Base-by-base conservation (phyloP, 2,113 vertebrate species). In the Oceanodroma tethys region DNA sequence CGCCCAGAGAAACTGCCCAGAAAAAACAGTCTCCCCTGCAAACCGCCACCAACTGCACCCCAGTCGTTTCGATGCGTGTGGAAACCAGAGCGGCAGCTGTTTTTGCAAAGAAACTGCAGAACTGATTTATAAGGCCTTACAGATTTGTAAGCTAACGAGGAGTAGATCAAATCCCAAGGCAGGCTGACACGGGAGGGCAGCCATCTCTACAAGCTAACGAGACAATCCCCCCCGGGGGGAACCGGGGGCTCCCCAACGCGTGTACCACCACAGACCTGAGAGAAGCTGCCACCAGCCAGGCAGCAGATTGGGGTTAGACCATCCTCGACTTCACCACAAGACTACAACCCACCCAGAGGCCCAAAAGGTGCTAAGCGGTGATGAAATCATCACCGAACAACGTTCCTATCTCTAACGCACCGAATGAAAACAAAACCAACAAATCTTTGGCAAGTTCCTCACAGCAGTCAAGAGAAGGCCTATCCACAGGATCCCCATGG, bases 401-500 rank as follows among this genome's bases (percentile, higher is more conserved):
- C 2, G 0, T 4, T 38, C 38, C 55, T 58, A n/a, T 52, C 90
- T 26, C 63, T 15, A 56, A 26, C 0, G 0, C 30, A 60, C 75
- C 38, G 1, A 80, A 93, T 67, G 26, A 83, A 95, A 88, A 56
- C 94, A 66, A 94, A 94, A n/a, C 88, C 85, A 92, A 89, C 42
- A 60, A 34, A 76, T 67, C 91, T 95, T 91, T 70, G 86, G 93
- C 70, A 62, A 93, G 73, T 53, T 65, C 45, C 84, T 91, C 36
- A 1, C 89, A 60, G 94, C 68, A 84, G 73, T 7, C 36, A 66
- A 60, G 76, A 38, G 2, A 45, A 81, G 83, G 86, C 83, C 89
- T 90, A 56, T 53, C 85, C 86, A 86, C 78, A 78, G 78, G 29
- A 76, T 96, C 96, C 95, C 95, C 94, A 91, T 32, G 55, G 95